phyloP scores from a whole-genome alignment of 2,888 invertebrate species.

The Drosophila paucipuncta region DNA sequence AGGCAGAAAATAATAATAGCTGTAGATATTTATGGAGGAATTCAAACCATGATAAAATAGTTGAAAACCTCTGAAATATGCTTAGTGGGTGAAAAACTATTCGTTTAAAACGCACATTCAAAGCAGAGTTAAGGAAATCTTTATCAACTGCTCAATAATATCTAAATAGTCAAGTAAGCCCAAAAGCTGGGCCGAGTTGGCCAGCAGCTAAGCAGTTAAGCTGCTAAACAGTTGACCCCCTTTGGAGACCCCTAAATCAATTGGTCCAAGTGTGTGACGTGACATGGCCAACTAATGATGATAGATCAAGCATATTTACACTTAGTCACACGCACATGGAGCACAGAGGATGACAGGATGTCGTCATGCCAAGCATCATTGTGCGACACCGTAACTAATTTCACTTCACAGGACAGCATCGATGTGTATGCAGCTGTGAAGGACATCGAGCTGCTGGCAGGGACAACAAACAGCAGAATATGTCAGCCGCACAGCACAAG shows the following conservation, averaged over 20 bases:
- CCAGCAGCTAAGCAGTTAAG: conserved; percentile 1
- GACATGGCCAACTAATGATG: conserved; percentile 78
- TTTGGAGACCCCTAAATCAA: conserved; percentile 66
- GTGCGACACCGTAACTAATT: conserved; percentile 77
- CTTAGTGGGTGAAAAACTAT: not conserved
- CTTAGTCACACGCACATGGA: conserved; percentile 52
- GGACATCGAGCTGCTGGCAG: conserved; percentile 51
- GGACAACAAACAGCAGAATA: conserved; percentile 21
- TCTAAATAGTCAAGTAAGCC: not conserved
- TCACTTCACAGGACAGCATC: conserved; percentile 37
- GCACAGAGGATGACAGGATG: conserved; percentile 31
- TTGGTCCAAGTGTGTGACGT: conserved; percentile 72
- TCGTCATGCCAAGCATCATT: conserved; percentile 56
- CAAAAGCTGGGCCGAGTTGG: not conserved
- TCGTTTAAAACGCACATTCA: not conserved
- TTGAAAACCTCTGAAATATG: not conserved
- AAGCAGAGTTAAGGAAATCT: not conserved
- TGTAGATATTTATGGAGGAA: not conserved
- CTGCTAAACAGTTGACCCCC: conserved; percentile 36
- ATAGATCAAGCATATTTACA: conserved; percentile 68
- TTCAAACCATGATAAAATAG: not conserved
- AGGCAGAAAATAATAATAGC: not conserved
- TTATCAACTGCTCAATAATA: not conserved
- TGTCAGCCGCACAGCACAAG: conserved; percentile 50
- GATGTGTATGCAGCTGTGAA: conserved; percentile 39